These are phyloP conservation scores for Ellobius talpinus DNA, from an alignment of 2,113 vertebrate genomes.

Conservation along the genomic window DNA sequence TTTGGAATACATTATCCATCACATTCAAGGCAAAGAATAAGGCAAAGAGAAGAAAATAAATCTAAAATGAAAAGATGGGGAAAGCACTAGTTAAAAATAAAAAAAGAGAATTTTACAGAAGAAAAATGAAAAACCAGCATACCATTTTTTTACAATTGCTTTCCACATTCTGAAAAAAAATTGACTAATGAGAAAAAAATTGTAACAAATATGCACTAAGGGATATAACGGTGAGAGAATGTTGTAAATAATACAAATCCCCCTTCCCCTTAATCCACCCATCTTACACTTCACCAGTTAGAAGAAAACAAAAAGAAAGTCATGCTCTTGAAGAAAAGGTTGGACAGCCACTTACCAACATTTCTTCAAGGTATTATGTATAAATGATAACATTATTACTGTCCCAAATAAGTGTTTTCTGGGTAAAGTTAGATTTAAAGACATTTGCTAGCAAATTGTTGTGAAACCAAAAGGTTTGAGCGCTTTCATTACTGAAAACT, in stretches of 20 bases:
- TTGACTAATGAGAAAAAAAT: background rate
- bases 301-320: constrained; percentile 17
- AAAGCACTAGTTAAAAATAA: constrained; percentile 12
- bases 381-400: constrained; percentile 22
- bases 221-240: background rate
- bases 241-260: background rate
- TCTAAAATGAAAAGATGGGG: background rate
- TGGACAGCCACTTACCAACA: background rate
- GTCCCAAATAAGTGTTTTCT: background rate
- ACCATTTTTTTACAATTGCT: constrained; percentile 3
- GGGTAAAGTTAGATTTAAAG: constrained; percentile 41
- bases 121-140: constrained; percentile 60
- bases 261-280: background rate
- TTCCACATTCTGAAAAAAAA: constrained; percentile 48
- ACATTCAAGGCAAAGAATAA: background rate
- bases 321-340: constrained; percentile 42
- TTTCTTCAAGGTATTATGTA: constrained; percentile 40
- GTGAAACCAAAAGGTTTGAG: constrained; percentile 38
- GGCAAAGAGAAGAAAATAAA: constrained; percentile 28
- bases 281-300: background rate
- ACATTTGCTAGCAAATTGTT: constrained; percentile 41
- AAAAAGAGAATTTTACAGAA: constrained; percentile 24
- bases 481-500: constrained; percentile 54
- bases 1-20: constrained; percentile 34
- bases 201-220: background rate